These are phyloP conservation scores for Cephalopterus ornatus DNA, from an alignment of 2,113 vertebrate genomes.

Conservation along the genomic window DNA sequence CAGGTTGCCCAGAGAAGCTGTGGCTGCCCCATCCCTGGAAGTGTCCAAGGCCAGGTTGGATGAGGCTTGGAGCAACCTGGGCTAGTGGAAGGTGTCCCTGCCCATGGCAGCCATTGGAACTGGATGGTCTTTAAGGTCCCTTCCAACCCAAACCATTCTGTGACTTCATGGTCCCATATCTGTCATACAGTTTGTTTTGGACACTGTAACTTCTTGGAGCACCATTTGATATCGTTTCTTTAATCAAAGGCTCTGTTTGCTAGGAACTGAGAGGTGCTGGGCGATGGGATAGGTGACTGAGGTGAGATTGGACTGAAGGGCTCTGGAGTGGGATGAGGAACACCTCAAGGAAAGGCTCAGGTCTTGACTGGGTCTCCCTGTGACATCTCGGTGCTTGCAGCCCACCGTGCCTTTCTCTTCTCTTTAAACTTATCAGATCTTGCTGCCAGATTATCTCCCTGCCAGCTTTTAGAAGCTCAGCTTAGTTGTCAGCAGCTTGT, in stretches of 20 bases:
- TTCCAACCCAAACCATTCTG: neutral
- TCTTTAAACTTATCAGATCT: neutral
- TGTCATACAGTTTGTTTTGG: neutral
- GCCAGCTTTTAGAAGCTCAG: constrained; percentile 23
- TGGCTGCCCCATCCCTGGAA: neutral
- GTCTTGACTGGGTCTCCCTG: neutral
- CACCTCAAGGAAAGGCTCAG: neutral
- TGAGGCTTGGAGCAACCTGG: neutral
- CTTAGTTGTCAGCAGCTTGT: constrained; percentile 56
- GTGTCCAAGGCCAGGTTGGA: neutral
- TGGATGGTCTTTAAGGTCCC: neutral
- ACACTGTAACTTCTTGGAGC: neutral
- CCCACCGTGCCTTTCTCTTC: neutral
- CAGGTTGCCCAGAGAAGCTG: neutral
- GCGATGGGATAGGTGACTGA: accelerated
- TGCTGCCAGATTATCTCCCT: constrained; percentile 16
- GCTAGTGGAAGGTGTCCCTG: neutral
- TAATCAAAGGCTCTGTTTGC: neutral
- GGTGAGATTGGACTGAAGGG: neutral
- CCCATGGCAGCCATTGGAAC: neutral
- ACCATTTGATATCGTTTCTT: neutral
- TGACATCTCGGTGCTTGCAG: neutral
- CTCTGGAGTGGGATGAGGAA: neutral
- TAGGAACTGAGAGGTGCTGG: neutral
- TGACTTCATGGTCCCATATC: neutral